Conservation (phyloP, 2,113 vertebrate species). For the Heterotis niloticus region DNA sequence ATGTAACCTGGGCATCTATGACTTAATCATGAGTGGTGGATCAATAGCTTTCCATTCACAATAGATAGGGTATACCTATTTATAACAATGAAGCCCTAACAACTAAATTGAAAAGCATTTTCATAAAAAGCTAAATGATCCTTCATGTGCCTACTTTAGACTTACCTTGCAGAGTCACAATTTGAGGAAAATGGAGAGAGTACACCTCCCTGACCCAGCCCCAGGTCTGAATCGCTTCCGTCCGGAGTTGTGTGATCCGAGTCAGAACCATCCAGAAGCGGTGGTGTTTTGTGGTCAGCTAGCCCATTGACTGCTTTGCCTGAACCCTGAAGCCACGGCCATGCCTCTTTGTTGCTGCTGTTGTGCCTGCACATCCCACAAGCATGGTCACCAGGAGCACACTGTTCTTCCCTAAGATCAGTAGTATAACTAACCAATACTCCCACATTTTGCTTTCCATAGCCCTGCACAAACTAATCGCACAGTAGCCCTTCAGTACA, state of each 20-base stretch:
- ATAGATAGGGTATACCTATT: neutral
- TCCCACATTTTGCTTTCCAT: too few species aligned
- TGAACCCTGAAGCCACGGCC: conserved; percentile 83
- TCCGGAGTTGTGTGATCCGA: conserved; percentile 81
- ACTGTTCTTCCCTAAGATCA: too few species aligned
- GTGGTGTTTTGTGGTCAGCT: conserved; percentile 82
- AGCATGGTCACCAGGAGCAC: conserved; percentile 45
- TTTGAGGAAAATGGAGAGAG: conserved; percentile 66
- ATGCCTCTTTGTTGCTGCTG: conserved; percentile 86
- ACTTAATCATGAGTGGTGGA: too few species aligned
- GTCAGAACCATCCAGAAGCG: conserved; percentile 84
- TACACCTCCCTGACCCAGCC: conserved; percentile 64
- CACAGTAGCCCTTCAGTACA: too few species aligned
- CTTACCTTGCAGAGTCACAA: conserved; percentile 70
- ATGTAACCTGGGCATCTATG: too few species aligned
- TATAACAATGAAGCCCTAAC: neutral
- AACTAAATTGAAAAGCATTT: neutral
- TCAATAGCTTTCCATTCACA: neutral
- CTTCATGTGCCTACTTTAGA: neutral
- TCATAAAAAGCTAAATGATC: neutral
- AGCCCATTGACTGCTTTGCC: conserved; percentile 83
- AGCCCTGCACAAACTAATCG: too few species aligned
- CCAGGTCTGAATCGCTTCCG: conserved; percentile 79
- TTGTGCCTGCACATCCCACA: conserved; percentile 65
- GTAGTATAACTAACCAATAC: too few species aligned